Evolutionary conservation across 2,888 invertebrate species (phyloP), one percentile per base, ranked within the genome.

Genomic region (Theodoxus fluviatilis): DNA sequence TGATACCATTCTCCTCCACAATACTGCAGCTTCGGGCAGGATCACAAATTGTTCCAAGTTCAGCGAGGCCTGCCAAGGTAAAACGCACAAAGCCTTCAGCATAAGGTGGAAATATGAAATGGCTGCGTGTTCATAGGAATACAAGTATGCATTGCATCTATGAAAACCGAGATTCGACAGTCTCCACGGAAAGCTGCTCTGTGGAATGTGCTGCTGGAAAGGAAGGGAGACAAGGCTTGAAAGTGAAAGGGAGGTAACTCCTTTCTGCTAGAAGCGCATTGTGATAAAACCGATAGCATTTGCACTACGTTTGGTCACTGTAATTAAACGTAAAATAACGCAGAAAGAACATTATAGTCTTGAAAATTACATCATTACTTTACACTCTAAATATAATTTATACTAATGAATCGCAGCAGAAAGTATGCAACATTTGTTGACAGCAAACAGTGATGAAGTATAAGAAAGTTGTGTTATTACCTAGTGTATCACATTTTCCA

Each of bases 1-100:
- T 92, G 64, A 96, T 89, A 1, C 95, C 95, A 85, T 93, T 94
- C 86, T 96, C 95, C 87, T 93, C 93, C 25, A 94, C 93, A 73
- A 96, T 92, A 33, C 94, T 92, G 85, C 95, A 96, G 76, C 92
- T 92, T 18, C 92, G 90, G 72, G 90, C 87, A 1, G 89, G 88
- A 78, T 91, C 91, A 85, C 95, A 95, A 90, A 95, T 94, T 31
- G 93, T 92, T 47, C 93, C 94, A 69, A 94, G 88, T 83, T 94
- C 93, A 2, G 94, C 94, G 71, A 94, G 87, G 33, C 94, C 94
- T 81, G 76, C 12, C 76, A 77, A 55, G 55, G 67, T 33, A 15
- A 37, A 75, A 68, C 33, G 28, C 31, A n/a, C 43, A n/a, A 35
- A 28, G 1, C 18, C 7, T 18, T 12, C 33, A 59, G 28, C 22